phyloP scores from a whole-genome alignment of 2,888 invertebrate species.

The Onthophagus sagittarius region DNA sequence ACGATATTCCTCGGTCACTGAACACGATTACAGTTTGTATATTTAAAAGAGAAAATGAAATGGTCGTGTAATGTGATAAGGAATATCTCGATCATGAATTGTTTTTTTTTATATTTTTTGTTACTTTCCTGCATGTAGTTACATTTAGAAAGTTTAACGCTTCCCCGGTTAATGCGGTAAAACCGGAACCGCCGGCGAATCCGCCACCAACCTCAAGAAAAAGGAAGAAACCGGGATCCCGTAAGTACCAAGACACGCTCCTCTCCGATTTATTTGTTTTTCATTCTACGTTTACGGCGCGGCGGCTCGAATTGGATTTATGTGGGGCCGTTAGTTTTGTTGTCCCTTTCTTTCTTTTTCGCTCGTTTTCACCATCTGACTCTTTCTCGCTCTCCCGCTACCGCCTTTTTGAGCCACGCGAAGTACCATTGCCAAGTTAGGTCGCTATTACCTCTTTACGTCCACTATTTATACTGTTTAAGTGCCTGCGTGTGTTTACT shows the following conservation, averaged over 20 bases:
- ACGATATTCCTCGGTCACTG: not conserved
- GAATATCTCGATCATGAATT: constrained; percentile 26
- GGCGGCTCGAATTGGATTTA: not conserved
- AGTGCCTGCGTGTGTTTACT: not conserved
- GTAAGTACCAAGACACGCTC: constrained; percentile 46
- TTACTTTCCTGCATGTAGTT: constrained; percentile 52
- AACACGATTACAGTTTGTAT: not conserved
- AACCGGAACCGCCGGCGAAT: constrained; percentile 20
- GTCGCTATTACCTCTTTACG: not conserved
- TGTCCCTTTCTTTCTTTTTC: not conserved
- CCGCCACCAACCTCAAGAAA: constrained; percentile 54
- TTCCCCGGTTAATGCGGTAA: constrained; percentile 27
- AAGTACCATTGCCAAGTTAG: not conserved
- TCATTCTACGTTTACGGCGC: not conserved
- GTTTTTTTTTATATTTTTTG: constrained; percentile 31
- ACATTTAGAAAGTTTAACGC: constrained; percentile 71
- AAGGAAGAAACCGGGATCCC: constrained; percentile 70
- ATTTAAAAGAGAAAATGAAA: no score
- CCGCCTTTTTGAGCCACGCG: not conserved
- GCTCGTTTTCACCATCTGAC: not conserved
- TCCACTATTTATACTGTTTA: not conserved
- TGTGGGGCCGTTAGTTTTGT: not conserved
- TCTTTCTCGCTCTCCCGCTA: not conserved
- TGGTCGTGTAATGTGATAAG: constrained; percentile 10
- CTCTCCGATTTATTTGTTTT: constrained; percentile 5